phyloP scores from a whole-genome alignment of 2,888 invertebrate species.

The Zhuqinia jingwanae region DNA sequence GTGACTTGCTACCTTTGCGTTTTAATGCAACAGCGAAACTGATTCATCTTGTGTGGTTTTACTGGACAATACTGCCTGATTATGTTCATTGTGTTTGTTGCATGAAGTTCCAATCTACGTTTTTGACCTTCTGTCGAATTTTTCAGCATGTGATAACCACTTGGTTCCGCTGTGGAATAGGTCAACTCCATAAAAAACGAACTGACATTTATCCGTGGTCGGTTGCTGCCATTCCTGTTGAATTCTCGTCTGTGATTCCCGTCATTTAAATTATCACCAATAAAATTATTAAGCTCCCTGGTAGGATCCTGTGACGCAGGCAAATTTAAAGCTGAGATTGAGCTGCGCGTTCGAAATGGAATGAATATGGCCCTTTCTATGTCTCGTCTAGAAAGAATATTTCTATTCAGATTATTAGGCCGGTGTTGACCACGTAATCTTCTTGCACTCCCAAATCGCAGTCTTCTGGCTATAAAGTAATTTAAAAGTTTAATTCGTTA shows the following conservation, averaged over 20 bases:
- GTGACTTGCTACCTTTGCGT: conserved; percentile 39
- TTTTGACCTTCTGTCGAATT: conserved; percentile 30
- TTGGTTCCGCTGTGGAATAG: conserved; percentile 34
- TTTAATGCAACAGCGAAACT: conserved; percentile 38
- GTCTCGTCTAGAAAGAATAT: conserved; percentile 23
- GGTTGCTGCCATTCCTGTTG: conserved; percentile 6
- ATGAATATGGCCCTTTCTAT: conserved; percentile 49
- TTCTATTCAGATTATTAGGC: conserved; percentile 23
- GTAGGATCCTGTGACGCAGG: conserved; percentile 20
- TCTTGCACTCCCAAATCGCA: neutral
- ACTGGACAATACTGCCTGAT: conserved; percentile 51
- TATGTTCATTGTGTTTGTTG: conserved; percentile 43
- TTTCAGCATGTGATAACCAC: conserved; percentile 30
- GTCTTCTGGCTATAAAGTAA: conserved; percentile 7
- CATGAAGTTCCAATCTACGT: conserved; percentile 51
- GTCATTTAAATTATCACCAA: conserved; percentile 8
- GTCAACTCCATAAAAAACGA: conserved; percentile 63
- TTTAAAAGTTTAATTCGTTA: neutral
- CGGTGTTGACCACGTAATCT: conserved; percentile 27
- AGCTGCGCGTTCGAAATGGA: conserved; percentile 42
- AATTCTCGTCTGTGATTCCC: neutral
- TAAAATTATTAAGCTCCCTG: conserved; percentile 8
- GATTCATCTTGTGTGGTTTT: conserved; percentile 27
- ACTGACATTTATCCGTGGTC: conserved; percentile 46
- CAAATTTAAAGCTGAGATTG: conserved; percentile 33